These are phyloP conservation scores for Urosaurus nigricauda DNA, from an alignment of 2,797 vertebrate genomes.

Conservation along the genomic window DNA sequence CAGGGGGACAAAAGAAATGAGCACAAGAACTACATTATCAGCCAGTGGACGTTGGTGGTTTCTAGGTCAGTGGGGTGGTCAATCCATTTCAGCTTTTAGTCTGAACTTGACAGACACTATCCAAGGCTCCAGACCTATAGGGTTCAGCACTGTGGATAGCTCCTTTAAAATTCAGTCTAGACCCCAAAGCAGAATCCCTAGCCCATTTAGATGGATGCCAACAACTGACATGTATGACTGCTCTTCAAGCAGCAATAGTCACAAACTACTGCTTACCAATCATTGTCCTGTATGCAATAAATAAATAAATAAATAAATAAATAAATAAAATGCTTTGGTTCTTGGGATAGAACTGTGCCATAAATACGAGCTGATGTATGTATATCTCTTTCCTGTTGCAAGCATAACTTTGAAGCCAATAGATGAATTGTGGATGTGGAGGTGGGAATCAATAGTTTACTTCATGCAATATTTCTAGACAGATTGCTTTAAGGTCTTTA, in stretches of 20 bases:
- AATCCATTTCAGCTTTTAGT: too few species aligned
- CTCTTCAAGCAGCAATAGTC: too few species aligned
- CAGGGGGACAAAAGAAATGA: not conserved
- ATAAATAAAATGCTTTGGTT: not conserved
- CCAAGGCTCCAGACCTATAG: too few species aligned
- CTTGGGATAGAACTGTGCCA: not conserved
- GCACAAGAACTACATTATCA: not conserved
- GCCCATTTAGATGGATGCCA: too few species aligned
- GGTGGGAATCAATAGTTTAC: not conserved
- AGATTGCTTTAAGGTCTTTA: not conserved
- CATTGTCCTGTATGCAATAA: not conserved
- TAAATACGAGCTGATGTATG: not conserved
- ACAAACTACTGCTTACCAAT: not conserved
- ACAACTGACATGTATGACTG: too few species aligned
- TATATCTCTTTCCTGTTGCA: not conserved
- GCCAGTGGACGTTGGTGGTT: too few species aligned
- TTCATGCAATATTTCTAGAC: accelerated
- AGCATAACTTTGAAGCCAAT: not conserved
- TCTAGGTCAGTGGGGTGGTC: too few species aligned
- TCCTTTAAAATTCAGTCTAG: too few species aligned
- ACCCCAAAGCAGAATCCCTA: too few species aligned
- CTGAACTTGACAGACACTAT: too few species aligned
- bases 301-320: not conserved
- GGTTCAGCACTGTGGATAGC: too few species aligned
- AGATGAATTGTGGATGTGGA: slow-evolving; percentile 14